phyloP scores from a whole-genome alignment of 2,888 invertebrate genomes.

The Atherix ibis region DNA sequence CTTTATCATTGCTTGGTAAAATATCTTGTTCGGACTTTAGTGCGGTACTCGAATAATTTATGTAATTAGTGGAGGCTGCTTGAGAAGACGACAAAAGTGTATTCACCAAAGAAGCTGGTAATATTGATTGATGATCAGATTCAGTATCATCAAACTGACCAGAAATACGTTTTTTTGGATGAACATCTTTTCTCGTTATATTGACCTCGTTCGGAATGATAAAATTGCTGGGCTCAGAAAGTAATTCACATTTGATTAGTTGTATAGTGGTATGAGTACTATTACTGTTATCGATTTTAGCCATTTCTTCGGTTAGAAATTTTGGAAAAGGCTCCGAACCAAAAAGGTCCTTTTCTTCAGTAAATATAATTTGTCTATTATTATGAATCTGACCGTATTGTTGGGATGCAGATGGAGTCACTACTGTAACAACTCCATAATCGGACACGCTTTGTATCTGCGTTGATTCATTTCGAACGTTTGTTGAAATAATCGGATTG shows the following conservation, averaged over 20 bases:
- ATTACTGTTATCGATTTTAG: slow-evolving; percentile 6
- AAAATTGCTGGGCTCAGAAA: slow-evolving; percentile 18
- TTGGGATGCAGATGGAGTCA: slow-evolving; percentile 10
- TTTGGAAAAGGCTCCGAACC: slow-evolving; percentile 32
- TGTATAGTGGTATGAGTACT: no score
- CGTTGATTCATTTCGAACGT: slow-evolving; percentile 5
- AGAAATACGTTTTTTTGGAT: no score
- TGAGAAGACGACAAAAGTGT: slow-evolving; percentile 8
- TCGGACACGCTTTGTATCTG: slow-evolving; percentile 19
- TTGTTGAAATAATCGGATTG: slow-evolving; percentile 22
- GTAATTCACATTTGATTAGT: slow-evolving; percentile 1
- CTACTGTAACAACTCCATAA: slow-evolving; percentile 21
- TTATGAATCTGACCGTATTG: no score
- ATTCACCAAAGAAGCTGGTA: not conserved
- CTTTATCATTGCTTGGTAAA: slow-evolving; percentile 29
- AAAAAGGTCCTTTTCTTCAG: slow-evolving; percentile 26
- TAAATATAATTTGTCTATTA: no score
- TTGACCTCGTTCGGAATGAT: slow-evolving; percentile 31
- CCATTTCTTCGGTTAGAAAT: slow-evolving; percentile 22
- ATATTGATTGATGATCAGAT: slow-evolving; percentile 18
- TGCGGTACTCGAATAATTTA: slow-evolving; percentile 14
- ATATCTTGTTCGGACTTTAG: slow-evolving; percentile 17
- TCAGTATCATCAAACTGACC: no score
- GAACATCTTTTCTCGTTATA: no score
- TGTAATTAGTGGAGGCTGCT: slow-evolving; percentile 10